Percentiles rank a stretch among this genome's conserved stretches.
phyloP scores from a whole-genome alignment of 2,113 vertebrate species.

The Micromys minutus region DNA sequence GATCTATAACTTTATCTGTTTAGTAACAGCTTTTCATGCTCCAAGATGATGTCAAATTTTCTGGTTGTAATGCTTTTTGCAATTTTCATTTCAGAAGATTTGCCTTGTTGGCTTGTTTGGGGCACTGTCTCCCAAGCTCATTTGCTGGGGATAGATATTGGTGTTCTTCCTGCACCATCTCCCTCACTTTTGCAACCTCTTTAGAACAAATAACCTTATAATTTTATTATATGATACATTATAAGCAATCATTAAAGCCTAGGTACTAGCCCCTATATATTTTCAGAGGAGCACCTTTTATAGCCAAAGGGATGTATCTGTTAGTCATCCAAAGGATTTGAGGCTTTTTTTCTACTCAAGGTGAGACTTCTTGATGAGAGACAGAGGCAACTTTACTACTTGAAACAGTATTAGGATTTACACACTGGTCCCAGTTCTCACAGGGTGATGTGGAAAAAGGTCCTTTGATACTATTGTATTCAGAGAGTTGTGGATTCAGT shows the following conservation, averaged over 20 bases:
- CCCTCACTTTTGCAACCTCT: neutral
- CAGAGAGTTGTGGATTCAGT: neutral
- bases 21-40: neutral
- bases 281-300: neutral
- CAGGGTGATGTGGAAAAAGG: neutral
- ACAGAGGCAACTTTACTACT: neutral
- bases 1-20: neutral
- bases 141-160: neutral
- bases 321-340: neutral
- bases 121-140: neutral
- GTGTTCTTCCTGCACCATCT: neutral
- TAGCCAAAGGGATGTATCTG: neutral
- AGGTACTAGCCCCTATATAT: neutral
- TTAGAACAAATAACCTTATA: neutral
- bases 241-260: neutral
- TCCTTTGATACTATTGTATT: neutral
- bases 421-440: neutral
- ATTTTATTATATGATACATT: slow-evolving; percentile 18
- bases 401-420: neutral
- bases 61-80: neutral
- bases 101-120: neutral
- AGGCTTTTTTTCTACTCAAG: neutral
- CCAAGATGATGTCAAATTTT: neutral
- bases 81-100: neutral
- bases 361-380: neutral